These are phyloP conservation scores for Perithous albicinctus DNA, from an alignment of 2,888 invertebrate genomes.

Conservation along the genomic window DNA sequence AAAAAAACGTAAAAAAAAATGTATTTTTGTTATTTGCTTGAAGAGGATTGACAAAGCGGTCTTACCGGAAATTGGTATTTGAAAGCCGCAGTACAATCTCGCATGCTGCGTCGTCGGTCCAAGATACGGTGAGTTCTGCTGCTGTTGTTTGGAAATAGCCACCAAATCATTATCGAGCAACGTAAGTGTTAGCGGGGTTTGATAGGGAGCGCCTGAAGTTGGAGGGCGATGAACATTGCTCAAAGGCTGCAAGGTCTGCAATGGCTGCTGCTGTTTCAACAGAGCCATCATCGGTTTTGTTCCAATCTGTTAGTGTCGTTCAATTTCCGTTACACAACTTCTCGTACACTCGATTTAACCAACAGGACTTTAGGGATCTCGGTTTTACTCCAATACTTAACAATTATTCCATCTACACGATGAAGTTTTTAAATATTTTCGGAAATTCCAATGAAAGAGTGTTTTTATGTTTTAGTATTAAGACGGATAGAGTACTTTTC, in stretches of 20 bases:
- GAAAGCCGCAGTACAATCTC: conserved; percentile 83
- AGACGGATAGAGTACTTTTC: too few relatives aligned
- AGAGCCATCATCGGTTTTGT: conserved; percentile 83
- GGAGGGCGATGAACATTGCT: conserved; percentile 80
- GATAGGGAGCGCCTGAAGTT: conserved; percentile 79
- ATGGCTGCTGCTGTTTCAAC: conserved; percentile 82
- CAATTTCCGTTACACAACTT: conserved; percentile 68
- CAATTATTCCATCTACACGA: too few relatives aligned
- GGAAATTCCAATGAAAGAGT: too few relatives aligned
- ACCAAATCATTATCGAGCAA: conserved; percentile 82
- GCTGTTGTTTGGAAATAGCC: conserved; percentile 82
- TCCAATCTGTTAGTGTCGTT: conserved; percentile 81
- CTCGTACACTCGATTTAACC: conserved; percentile 14
- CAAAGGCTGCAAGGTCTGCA: conserved; percentile 81
- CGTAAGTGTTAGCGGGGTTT: conserved; percentile 81
- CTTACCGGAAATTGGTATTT: conserved; percentile 85
- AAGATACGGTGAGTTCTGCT: conserved; percentile 81
- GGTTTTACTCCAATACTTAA: neutral
- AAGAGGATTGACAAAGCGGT: conserved; percentile 19
- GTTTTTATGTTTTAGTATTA: too few relatives aligned
- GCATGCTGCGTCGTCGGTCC: conserved; percentile 77
- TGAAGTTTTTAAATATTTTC: too few relatives aligned
- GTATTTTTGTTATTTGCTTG: neutral
- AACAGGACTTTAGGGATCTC: neutral
- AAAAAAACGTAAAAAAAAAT: conserved; percentile 23